phyloP scores from a whole-genome alignment of 2,113 vertebrate species.

The Phodopus roborovskii region DNA sequence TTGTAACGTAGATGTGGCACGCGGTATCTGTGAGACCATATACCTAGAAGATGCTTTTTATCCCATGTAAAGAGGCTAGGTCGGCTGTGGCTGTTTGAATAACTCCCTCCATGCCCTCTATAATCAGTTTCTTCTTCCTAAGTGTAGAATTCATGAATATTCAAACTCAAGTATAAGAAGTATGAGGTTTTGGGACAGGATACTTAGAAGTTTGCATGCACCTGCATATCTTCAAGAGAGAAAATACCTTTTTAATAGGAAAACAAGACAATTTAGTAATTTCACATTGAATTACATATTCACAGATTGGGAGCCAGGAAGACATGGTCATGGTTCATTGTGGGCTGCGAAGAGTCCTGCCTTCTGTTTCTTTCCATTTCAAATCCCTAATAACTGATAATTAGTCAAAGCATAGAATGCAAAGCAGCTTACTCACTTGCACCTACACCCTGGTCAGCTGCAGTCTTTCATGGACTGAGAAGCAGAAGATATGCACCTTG shows the following conservation, averaged over 20 bases:
- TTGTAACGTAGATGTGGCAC: not conserved
- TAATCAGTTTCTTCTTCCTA: not conserved
- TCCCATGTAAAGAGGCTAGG: not conserved
- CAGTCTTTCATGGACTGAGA: not conserved
- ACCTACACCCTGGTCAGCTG: not conserved
- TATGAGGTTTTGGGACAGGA: slow-evolving; percentile 10
- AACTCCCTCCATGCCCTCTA: not conserved
- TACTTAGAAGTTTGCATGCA: not conserved
- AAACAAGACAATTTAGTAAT: not conserved
- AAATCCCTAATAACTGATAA: not conserved
- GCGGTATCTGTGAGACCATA: not conserved
- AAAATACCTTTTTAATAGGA: not conserved
- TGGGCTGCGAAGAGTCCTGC: not conserved
- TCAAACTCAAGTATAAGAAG: not conserved
- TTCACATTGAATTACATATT: not conserved
- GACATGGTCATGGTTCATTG: not conserved
- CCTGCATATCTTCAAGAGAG: not conserved
- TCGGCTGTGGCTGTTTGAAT: not conserved
- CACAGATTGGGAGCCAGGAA: not conserved
- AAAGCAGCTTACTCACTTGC: not conserved
- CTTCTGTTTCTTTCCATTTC: not conserved
- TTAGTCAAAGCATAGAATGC: not conserved
- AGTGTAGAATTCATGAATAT: not conserved
- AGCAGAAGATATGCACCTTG: not conserved
- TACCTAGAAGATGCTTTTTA: not conserved